Evolutionary conservation across 2,113 vertebrate genomes (phyloP), one percentile per base, ranked within the genome.

Genomic region (Ophiodon elongatus): DNA sequence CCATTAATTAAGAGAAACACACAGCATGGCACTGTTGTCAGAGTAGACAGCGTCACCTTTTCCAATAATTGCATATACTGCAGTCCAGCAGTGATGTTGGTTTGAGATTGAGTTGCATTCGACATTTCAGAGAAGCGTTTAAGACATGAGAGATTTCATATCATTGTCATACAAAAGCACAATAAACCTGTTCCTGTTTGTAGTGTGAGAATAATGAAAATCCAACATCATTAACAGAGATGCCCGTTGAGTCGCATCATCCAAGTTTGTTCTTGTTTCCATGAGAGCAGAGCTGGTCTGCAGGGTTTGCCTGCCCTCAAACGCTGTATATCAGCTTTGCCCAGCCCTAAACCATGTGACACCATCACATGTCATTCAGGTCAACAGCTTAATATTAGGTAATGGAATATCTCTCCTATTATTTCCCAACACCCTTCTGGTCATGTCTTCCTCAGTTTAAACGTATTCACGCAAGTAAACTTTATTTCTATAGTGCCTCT

Each of bases 1-100:
- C 10, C 33, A 2, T 92, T 92, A 41, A 92, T 81, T 45, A 66
- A 57, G 43, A 92, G 62, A 11, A 88, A 88, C 1, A 87, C 14
- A 14, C 47, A 87, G 45, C 82, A 90, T 1, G 81, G 76, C 3
- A 73, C 11, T 0, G 76, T 75, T 0, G 33, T 67, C 4, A 77
- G 0, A 11, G 1, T 8, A 2, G 50, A 62, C 4, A 81, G 14
- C 3, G 82, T 1, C 19, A 45, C 14, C 8, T 0, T 29, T 11
- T 63, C 86, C 33, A 87, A 0, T 1, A 73, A 8, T 0, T 29
- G 35, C 47, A 35, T 25, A 37, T 60, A 56, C 64, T 76, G n/a
- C 1, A 5, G 25, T 3, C 6, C 66, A 35, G 0, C 9, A 10
- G 79, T 82, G 39, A 31, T 10, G 9, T 89, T 86, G 19, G 14